Evolutionary conservation across 2,113 vertebrate species (phyloP), one percentile per base, ranked within the genome.

Genomic region (Poecilia latipinna): DNA sequence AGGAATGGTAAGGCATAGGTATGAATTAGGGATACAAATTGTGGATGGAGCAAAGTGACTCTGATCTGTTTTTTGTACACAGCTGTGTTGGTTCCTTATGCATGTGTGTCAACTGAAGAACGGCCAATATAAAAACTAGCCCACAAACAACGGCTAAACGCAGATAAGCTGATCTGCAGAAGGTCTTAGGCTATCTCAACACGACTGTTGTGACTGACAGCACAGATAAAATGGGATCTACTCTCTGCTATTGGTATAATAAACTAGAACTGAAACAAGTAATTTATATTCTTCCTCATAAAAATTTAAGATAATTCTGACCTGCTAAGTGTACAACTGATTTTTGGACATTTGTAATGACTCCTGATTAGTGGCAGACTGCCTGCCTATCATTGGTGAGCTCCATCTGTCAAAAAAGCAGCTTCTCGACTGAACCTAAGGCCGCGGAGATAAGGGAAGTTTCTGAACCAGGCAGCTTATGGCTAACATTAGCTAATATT

Each of bases 361-460:
- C 0, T 48, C 13, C 44, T 19, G 4, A 48, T 48, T 48, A 48
- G 17, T 48, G 5, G 17, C 44, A 19, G 44, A 2, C 4, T 48
- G 44, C 17, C 44, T 19, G 44, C 6, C 17, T 48, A 19, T 19
- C 4, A 19, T 48, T 19, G 17, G 17, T 48, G 44, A 17, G 15
- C 44, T 6, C 44, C 44, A 48, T 48, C 44, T 48, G 44, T 48
- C 44, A 57, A 22, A 57, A 57, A 24, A 57, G 22, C 51, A 57
- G 51, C 51, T 19, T 48, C 44, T 19, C 7, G 51, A n/a, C 24
- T 33, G 12, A 19, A 54, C n/a, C 67, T 72, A 65, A 63, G 81
- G 78, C 84, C 83, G 65, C 39, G 78, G 88, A 24, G 51, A 57
- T n/a, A 24, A 57, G 24, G 51, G 44, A 69, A 70, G 67, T 83